These are phyloP conservation scores for Oopsacas minuta DNA, from an alignment of 37 sponge, comb jelly and placozoan species.

Conservation along the genomic window DNA sequence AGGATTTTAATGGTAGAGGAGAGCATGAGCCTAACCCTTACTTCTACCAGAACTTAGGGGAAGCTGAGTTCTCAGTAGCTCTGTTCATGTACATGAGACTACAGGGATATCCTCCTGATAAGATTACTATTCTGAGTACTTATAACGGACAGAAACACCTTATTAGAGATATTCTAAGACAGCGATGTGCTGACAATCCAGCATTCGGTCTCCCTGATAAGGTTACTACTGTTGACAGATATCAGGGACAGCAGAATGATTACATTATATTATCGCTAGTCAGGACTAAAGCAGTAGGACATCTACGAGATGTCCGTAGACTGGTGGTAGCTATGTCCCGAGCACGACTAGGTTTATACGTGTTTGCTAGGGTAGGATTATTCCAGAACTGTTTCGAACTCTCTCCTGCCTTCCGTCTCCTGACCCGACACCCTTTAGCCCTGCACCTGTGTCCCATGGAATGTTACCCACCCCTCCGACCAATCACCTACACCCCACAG, in stretches of 20 bases:
- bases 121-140: constrained; percentile 96
- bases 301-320: constrained; percentile 85
- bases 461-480: constrained; percentile 53
- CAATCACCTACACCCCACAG: constrained; percentile 28
- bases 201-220: constrained; percentile 81
- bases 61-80: constrained; percentile 92
- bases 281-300: constrained; percentile 80
- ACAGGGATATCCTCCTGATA: constrained; percentile 86
- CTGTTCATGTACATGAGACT: constrained; percentile 97
- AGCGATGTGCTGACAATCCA: constrained; percentile 87
- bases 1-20: constrained; percentile 87
- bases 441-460: constrained; percentile 76
- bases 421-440: constrained; percentile 42
- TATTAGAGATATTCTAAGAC: constrained; percentile 80
- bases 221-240: constrained; percentile 97
- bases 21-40: constrained; percentile 86
- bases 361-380: constrained; percentile 71
- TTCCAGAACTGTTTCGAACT: constrained; percentile 84
- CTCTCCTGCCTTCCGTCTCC: constrained; percentile 84
- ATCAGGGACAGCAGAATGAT: constrained; percentile 98
- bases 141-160: constrained; percentile 99
- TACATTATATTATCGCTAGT: constrained; percentile 96
- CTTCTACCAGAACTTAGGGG: constrained; percentile 94
- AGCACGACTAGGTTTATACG: constrained; percentile 88
- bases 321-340: constrained; percentile 98